Base-by-base conservation (phyloP, 2,888 invertebrate species). In the Dione vanillae region DNA sequence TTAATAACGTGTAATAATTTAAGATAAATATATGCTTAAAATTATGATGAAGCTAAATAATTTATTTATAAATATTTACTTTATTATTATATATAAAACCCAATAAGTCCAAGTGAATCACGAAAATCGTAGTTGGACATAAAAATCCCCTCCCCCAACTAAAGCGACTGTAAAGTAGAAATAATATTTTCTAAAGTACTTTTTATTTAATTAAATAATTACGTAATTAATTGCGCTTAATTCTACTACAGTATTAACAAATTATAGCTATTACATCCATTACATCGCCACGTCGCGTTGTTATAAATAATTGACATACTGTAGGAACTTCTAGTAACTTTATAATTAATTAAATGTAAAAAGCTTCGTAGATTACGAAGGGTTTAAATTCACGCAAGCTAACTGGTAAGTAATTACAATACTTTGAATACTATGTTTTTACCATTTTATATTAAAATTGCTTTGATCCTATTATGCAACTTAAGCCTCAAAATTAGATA, bases 261-360 rank as follows among this genome's bases (percentile, higher is more conserved):
- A 41, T 58, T 41, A 19, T 12, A 41, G 16, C 52, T 52, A 27
- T 27, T 52, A 27, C 12, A 52, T 52, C n/a, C n/a, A n/a, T n/a
- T n/a, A n/a, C n/a, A n/a, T n/a, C n/a, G n/a, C n/a, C n/a, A n/a
- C 20, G 27, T 52, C 20, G 27, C 51, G 12, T 52, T 52, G 35
- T 59, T 43, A 59, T 3, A 27, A 20, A 59, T 59, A 43, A 43
- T 59, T 20, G 43, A 43, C 20, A 43, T 59, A n/a, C n/a, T n/a
- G n/a, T 59, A 8, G 9, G 7, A 0, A 14, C 14, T 1, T 59
- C 20, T 20, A 59, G 12, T 16, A 59, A 19, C 43, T 43, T 20
- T 9, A 16, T 43, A 20, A 43, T 10, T 12, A 43, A 40, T 12
- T 41, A 19, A 41, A 3, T 59, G 7, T 14, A 43, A 12, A 14